A percentile compares a stretch with the other conserved stretches of the same genome.
phyloP scores from a whole-genome alignment of 2,888 invertebrate genomes.

The Drosophila lacicola region DNA sequence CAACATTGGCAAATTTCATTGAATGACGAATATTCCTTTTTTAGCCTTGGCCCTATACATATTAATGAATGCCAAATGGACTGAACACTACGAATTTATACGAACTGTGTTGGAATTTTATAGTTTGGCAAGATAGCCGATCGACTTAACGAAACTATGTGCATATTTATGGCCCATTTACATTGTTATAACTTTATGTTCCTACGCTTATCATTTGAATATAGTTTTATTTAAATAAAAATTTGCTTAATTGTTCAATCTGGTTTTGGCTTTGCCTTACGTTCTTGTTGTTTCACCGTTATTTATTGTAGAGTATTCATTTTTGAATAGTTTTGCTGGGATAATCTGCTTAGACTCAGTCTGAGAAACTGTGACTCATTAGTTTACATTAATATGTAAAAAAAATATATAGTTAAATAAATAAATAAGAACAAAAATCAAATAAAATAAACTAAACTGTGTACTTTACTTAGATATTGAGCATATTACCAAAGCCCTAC shows the following conservation, averaged over 20 bases:
- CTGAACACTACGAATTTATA: slow-evolving; percentile 15
- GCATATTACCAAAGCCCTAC: no score
- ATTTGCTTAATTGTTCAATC: slow-evolving; percentile 25
- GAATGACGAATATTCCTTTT: slow-evolving; percentile 7
- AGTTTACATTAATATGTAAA: no score
- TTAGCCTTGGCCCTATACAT: slow-evolving; percentile 34
- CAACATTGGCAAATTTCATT: neutral
- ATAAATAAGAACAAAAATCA: no score
- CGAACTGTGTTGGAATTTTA: slow-evolving; percentile 1
- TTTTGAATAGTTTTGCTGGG: neutral
- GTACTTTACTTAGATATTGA: no score
- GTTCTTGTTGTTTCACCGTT: neutral
- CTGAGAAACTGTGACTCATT: neutral
- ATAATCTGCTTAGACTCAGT: neutral
- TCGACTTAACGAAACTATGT: slow-evolving; percentile 11
- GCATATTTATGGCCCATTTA: slow-evolving; percentile 34
- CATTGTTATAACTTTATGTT: slow-evolving; percentile 18
- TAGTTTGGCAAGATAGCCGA: neutral
- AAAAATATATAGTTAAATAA: no score
- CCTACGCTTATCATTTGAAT: slow-evolving; percentile 5
- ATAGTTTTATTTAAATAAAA: slow-evolving; percentile 1
- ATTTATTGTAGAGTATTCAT: neutral
- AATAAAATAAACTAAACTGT: no score
- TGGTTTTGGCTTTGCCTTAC: slow-evolving; percentile 2
- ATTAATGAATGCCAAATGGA: slow-evolving; percentile 23